A percentile compares a stretch with the other conserved stretches of the same genome.
These are phyloP conservation scores for Axea sp. DNA, from an alignment of 2,888 invertebrate species.

Conservation along the genomic window DNA sequence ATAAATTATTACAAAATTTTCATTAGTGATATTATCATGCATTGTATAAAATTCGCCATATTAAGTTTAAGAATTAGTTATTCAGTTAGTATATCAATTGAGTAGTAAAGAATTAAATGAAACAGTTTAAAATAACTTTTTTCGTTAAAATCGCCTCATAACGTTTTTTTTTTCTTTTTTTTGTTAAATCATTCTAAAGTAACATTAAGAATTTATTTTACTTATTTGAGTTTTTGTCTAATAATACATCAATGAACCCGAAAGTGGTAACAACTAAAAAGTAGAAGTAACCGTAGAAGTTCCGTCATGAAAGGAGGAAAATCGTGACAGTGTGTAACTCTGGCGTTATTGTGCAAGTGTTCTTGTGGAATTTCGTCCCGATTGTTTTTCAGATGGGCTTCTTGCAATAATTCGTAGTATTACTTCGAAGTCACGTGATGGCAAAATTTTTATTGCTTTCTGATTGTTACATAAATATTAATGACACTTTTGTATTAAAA, in stretches of 20 bases:
- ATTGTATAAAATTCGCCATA: too few relatives aligned
- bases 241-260: not conserved
- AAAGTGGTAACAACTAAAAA: not conserved
- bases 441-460: not conserved
- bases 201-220: not conserved
- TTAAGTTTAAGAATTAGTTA: too few relatives aligned
- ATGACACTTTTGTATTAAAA: not conserved
- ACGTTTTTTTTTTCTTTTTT: not conserved
- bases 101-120: too few relatives aligned
- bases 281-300: slow-evolving; percentile 16
- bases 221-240: not conserved
- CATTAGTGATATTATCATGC: too few relatives aligned
- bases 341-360: slow-evolving; percentile 41
- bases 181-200: not conserved
- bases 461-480: too few relatives aligned
- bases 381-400: slow-evolving; percentile 30
- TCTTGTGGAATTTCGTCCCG: slow-evolving; percentile 39
- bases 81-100: too few relatives aligned
- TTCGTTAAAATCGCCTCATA: too few relatives aligned
- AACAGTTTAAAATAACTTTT: too few relatives aligned
- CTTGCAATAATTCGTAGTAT: slow-evolving; percentile 31
- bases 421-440: slow-evolving; percentile 7
- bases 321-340: slow-evolving; percentile 35
- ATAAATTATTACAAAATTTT: too few relatives aligned
- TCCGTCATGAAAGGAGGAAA: slow-evolving; percentile 43